Percentiles rank a stretch among this genome's conserved stretches.
Evolutionary conservation across 2,797 vertebrate genomes (phyloP).

Genomic region (Manis javanica): DNA sequence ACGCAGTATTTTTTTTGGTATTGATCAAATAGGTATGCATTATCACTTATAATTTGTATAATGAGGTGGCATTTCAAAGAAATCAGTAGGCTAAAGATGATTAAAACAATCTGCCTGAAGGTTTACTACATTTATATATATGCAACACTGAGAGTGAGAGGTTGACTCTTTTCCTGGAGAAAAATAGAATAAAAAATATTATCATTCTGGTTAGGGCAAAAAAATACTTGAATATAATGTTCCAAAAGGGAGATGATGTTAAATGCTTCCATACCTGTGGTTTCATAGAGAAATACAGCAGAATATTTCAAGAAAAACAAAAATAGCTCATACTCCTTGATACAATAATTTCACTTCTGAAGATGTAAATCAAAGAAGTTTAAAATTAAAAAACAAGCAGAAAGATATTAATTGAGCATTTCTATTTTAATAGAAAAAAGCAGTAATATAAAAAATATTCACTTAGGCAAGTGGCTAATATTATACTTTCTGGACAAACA

Average conservation of each 20-base stretch:
- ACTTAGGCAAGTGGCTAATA: slow-evolving; percentile 50
- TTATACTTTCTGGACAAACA: slow-evolving; percentile 34
- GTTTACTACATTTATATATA: not conserved
- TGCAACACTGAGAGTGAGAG: not conserved
- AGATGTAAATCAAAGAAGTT: slow-evolving; percentile 40
- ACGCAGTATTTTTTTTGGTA: not conserved
- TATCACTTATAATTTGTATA: slow-evolving; percentile 36
- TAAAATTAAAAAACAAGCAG: slow-evolving; percentile 52
- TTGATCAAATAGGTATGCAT: not conserved
- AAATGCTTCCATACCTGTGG: not conserved
- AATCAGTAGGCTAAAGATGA: not conserved
- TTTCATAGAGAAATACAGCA: slow-evolving; percentile 16
- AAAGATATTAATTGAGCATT: not conserved
- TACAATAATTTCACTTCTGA: slow-evolving; percentile 47
- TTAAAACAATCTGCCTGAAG: not conserved
- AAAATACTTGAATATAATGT: slow-evolving; percentile 24
- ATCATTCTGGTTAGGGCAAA: not conserved
- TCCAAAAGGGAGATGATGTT: slow-evolving; percentile 50
- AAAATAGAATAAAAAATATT: slow-evolving; percentile 11
- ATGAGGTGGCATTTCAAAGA: not conserved
- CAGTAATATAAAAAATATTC: slow-evolving; percentile 59
- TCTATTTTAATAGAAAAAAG: slow-evolving; percentile 63
- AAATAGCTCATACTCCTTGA: slow-evolving; percentile 17
- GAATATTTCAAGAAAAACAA: slow-evolving; percentile 37
- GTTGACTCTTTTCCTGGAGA: not conserved